Conservation (phyloP, 2,797 vertebrate genomes). For the Galago senegalensis region DNA sequence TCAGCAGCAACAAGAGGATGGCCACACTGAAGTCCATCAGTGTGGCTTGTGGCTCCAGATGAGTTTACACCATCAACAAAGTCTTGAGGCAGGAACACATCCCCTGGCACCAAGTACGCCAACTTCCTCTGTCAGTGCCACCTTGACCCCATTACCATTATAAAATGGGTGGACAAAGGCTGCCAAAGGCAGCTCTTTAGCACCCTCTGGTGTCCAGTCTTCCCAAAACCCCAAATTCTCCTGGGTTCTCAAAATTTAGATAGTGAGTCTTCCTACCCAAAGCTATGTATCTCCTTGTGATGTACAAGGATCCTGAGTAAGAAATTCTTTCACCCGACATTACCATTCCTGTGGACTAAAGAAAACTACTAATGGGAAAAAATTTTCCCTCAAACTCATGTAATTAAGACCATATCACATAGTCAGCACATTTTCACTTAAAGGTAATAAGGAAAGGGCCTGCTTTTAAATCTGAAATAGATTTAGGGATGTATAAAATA, state of each 20-base stretch:
- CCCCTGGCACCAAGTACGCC: neutral
- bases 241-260: slow-evolving; percentile 12
- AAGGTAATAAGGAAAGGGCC: neutral
- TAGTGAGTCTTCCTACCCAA: neutral
- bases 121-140: neutral
- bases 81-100: neutral
- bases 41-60: slow-evolving; percentile 56
- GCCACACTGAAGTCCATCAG: neutral
- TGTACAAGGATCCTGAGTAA: neutral
- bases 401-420: neutral
- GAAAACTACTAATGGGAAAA: neutral
- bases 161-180: slow-evolving; percentile 55
- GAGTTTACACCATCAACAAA: neutral
- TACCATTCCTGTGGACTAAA: neutral
- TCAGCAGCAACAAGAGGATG: slow-evolving; percentile 72
- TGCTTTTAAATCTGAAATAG: slow-evolving; percentile 31
- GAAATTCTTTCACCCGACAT: neutral
- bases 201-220: slow-evolving; percentile 82
- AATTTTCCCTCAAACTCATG: neutral
- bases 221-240: slow-evolving; percentile 67
- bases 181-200: slow-evolving; percentile 70
- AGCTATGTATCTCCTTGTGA: neutral
- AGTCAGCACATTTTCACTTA: neutral
- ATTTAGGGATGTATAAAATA: neutral
- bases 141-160: slow-evolving; percentile 33